Evolutionary conservation across 2,797 vertebrate genomes (phyloP).

Genomic region (Natrix natrix): DNA sequence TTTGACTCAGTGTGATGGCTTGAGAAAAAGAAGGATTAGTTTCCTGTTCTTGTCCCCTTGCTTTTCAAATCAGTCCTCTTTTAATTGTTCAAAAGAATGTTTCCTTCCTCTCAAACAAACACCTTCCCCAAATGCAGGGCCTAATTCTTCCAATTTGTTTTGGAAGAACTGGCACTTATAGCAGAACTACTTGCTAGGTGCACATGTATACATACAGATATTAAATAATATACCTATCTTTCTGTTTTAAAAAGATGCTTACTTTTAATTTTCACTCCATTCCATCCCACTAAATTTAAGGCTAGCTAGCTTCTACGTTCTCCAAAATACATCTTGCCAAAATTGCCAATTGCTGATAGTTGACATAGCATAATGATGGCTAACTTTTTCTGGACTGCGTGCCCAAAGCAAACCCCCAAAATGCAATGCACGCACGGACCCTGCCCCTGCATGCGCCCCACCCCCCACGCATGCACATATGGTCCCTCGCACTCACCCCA

Average conservation of each 20-base stretch:
- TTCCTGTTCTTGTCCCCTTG: not conserved
- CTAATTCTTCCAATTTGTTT: not conserved
- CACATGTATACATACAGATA: not conserved
- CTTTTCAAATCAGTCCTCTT: not conserved
- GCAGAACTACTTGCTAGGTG: not conserved
- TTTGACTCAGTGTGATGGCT: not conserved
- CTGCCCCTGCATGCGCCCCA: too few species aligned
- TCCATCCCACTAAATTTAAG: not conserved
- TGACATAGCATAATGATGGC: too few species aligned
- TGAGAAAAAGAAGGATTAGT: not conserved
- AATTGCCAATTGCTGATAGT: too few species aligned
- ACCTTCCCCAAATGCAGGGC: not conserved
- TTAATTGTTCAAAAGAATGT: not conserved
- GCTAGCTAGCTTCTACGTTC: not conserved
- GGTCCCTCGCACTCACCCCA: too few species aligned
- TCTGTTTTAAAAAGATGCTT: not conserved
- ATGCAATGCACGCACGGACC: too few species aligned
- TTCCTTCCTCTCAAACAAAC: not conserved
- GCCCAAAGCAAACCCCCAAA: too few species aligned
- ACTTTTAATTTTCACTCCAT: not conserved
- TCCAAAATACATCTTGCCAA: not conserved
- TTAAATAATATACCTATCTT: not conserved
- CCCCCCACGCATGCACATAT: too few species aligned
- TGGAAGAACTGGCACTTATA: not conserved
- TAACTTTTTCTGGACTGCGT: too few species aligned